Conservation (phyloP, 2,113 vertebrate genomes). For the Lycaon pictus region DNA sequence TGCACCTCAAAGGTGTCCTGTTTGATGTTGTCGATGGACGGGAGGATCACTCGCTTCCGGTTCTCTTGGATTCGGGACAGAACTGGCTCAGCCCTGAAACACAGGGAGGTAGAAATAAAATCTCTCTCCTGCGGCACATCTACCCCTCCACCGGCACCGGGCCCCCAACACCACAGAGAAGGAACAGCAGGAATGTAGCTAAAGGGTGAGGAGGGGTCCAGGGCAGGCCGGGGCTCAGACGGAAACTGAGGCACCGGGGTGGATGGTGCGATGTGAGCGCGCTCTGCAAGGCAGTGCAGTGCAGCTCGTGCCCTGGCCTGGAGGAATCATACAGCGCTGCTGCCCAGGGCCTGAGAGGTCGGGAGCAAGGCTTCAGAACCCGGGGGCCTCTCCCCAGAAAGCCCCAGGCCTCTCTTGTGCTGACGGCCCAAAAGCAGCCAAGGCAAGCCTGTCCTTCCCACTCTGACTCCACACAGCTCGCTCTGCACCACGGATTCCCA, state of each 20-base stretch:
- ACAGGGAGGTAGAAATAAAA: neutral
- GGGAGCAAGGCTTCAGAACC: neutral
- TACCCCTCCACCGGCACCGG: neutral
- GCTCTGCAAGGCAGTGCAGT: rapidly evolving
- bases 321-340: neutral
- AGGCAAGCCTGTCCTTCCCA: neutral
- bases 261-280: rapidly evolving
- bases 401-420: neutral
- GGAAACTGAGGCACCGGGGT: neutral
- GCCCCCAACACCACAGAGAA: neutral
- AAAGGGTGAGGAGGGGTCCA: neutral
- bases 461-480: neutral
- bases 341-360: neutral
- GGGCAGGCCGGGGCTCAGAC: neutral
- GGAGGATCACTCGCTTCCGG: conserved; percentile 93
- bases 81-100: conserved; percentile 95
- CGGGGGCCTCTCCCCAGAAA: neutral
- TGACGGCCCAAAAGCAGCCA: neutral
- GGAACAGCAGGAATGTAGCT: neutral
- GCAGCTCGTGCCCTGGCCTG: rapidly evolving
- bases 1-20: conserved; percentile 97
- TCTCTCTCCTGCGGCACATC: neutral
- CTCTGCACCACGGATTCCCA: neutral
- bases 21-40: conserved; percentile 99
- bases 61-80: conserved; percentile 97